Evolutionary conservation across 2,797 vertebrate genomes (phyloP).

Genomic region (Acanthiza pusilla): DNA sequence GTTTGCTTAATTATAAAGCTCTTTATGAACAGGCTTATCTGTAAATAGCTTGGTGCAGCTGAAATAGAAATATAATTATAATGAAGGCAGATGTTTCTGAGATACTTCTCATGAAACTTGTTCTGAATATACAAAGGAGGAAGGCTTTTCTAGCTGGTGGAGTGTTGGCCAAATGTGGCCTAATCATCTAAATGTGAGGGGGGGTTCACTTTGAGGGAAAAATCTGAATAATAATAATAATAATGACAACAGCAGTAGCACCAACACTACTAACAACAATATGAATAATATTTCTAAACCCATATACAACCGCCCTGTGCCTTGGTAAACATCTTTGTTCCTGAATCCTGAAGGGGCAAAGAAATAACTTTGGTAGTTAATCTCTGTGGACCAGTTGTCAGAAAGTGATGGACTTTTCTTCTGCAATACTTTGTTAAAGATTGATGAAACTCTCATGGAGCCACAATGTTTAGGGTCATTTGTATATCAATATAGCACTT

Average conservation of each 20-base stretch:
- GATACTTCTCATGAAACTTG: conserved; percentile 77
- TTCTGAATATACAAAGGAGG: conserved; percentile 74
- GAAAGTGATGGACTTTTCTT: background rate
- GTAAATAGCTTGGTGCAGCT: conserved; percentile 85
- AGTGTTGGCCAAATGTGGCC: conserved; percentile 4
- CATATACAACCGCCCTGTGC: background rate
- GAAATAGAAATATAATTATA: conserved; percentile 87
- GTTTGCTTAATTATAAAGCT: conserved; percentile 86
- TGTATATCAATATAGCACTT: background rate
- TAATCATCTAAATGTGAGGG: conserved; percentile 2
- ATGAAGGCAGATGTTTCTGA: conserved; percentile 83
- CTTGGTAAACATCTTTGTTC: background rate
- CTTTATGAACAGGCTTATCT: conserved; percentile 82
- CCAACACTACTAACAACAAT: background rate
- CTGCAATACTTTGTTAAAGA: background rate
- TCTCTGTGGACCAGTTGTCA: background rate
- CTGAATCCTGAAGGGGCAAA: background rate
- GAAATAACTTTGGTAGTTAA: background rate
- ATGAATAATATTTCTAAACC: background rate
- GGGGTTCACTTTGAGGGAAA: background rate
- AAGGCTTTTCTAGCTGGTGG: conserved; percentile 42
- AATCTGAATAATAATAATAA: background rate
- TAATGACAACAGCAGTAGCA: background rate
- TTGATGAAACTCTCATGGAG: background rate
- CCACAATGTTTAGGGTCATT: background rate